Evolutionary conservation across 92 coral and sea anemone species (phyloP), one percentile per base, ranked within the genome.

Genomic region (Epizoanthus stellaris): DNA sequence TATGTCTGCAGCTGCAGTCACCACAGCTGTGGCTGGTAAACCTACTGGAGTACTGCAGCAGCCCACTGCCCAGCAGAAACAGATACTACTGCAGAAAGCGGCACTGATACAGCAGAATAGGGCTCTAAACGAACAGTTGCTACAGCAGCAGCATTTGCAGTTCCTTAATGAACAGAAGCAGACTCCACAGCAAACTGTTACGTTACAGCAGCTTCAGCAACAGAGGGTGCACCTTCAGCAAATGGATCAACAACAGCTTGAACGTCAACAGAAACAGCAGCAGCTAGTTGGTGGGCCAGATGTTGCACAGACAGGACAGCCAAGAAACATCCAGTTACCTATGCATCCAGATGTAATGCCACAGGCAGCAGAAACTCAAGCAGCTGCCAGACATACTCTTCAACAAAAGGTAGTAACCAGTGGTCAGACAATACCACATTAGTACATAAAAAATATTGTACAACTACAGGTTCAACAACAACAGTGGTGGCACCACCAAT

Each of bases 21-120:
- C 76, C 12, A 58, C 70, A 38, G 85, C 80, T 34, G 84, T 74
- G n/a, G 64, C 85, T 17, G 62, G 23, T 67, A 80, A 82, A 60
- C 88, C 82, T 49, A 90, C 91, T 16, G 68, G 72, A 58, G 91
- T n/a, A n/a, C n/a, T 86, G 10, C 84, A 81, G 62, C 94, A 85
- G 61, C 88, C 91, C n/a, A 60, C 91, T 52, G 82, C 87, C 12
- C 85, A 88, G 42, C 93, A 89, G 81, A 81, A 91, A 75, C 91
- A 93, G 42, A 43, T 79, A 39, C 36, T 79, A 13, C 20, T 79
- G 45, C 94, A 86, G 73, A 72, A 89, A 15, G 83, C 91, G 4
- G 82, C 80, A 66, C 89, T 68, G 54, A 92, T 91, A 64, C 97
- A 93, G 34, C 90, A 84, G 86, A 21, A 23, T n/a, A 77, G 82